Evolutionary conservation across 2,797 vertebrate species (phyloP).

Genomic region (Microctenopoma lineatum): DNA sequence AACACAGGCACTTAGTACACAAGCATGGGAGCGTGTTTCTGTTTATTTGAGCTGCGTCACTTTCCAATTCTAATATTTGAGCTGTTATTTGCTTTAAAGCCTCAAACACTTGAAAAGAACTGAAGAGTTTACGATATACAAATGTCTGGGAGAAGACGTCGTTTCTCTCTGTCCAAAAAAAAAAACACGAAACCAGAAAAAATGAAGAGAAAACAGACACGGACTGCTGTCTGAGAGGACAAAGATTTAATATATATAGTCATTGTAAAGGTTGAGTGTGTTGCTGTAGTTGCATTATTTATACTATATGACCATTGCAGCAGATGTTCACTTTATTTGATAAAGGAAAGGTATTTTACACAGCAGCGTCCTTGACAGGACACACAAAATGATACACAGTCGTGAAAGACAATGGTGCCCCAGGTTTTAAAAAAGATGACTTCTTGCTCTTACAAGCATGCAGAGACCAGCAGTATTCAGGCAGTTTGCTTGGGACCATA

Average conservation of each 20-base stretch:
- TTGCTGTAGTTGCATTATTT: conserved; percentile 12
- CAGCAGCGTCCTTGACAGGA: neutral
- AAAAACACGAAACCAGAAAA: no score
- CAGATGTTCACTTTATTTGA: neutral
- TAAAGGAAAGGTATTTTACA: conserved; percentile 51
- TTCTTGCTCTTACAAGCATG: no score
- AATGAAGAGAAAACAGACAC: conserved; percentile 13
- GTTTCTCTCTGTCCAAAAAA: conserved; percentile 1
- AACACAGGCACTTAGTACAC: conserved; percentile 14
- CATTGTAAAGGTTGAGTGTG: conserved; percentile 2
- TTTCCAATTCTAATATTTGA: conserved; percentile 9
- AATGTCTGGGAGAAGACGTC: conserved; percentile 5
- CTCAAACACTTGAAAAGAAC: conserved; percentile 37
- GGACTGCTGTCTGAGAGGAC: conserved; percentile 3
- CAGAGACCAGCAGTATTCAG: no score
- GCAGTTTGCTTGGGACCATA: no score
- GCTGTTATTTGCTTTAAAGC: conserved; percentile 11
- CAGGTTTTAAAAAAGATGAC: no score
- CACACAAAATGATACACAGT: neutral
- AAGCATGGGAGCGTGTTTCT: neutral
- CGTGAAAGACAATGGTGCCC: neutral
- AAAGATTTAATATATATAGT: neutral
- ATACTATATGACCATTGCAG: neutral
- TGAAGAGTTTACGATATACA: neutral
- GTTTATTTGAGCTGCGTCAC: neutral